Base-by-base conservation (phyloP, 2,888 invertebrate species). In the Lissonota sp. region DNA sequence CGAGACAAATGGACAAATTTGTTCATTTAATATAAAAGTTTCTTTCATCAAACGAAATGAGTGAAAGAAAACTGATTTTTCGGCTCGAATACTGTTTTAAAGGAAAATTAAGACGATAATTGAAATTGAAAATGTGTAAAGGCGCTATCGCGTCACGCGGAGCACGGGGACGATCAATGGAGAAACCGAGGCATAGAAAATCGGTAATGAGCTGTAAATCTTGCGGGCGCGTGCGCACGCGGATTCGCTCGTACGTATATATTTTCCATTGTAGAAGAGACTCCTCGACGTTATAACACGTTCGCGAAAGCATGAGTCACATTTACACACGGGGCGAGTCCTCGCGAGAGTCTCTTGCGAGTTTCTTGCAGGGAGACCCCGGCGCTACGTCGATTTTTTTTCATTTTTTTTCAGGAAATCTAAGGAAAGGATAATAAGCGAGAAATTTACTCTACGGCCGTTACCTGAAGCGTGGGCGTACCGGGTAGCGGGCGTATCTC, bases 151-250 rank as follows among this genome's bases (percentile, higher is more conserved):
- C 53, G 44, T 40, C 42, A 40, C 42, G 44, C 26, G 44, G 6
- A 46, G 39, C 63, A 3, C 26, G 53, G 14, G 53, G 39, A 62
- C 42, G 75, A 75, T 62, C 78, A 72, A 80, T 79, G 74, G 73
- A 62, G 80, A 26, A 26, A 26, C 67, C 69, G 73, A 71, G 70
- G 80, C 79, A 76, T 79, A 90, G 26, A 26, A 91, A 91, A 90
- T 91, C 90, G 90, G 89, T 91, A 91, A 91, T 91, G 91, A 91
- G 91, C 90, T 90, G 90, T 90, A 91, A 91, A 91, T 90, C 91
- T 86, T 86, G 85, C 84, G 86, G 83, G 85, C 85, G 77, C 71
- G 82, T 26, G 26, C 44, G 44, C 44, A 1, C 44, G 44, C 44
- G 6, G 7, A 10, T 1, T 10, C 44, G 44, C 44, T 44, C 44